These are phyloP conservation scores for Ptilodon capucinus DNA, from an alignment of 2,888 invertebrate genomes.

Conservation along the genomic window DNA sequence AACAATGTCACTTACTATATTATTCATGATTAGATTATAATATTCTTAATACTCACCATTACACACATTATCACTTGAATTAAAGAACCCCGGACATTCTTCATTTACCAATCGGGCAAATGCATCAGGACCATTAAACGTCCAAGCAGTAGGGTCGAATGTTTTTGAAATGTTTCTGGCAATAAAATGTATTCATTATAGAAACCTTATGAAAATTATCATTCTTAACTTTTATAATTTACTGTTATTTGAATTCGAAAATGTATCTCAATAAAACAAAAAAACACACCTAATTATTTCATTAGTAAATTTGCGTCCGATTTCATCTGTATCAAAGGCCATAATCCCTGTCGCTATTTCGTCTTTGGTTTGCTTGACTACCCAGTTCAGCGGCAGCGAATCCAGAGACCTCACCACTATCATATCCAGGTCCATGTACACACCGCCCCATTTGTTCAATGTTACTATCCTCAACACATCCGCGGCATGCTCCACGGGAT, in stretches of 20 bases:
- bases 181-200: too few species aligned
- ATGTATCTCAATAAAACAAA: background rate
- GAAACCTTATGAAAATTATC: too few species aligned
- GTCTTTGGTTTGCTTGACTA: background rate
- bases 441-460: background rate
- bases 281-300: background rate
- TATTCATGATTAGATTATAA: background rate
- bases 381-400: background rate
- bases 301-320: background rate
- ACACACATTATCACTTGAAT: background rate
- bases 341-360: background rate
- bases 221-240: too few species aligned
- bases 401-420: conserved; percentile 83
- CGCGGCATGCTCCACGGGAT: background rate
- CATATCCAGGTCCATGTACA: conserved; percentile 86
- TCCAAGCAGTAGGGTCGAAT: background rate
- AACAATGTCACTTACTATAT: too few species aligned
- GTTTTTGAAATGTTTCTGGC: background rate
- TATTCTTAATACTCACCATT: background rate
- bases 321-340: background rate
- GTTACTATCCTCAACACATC: conserved; percentile 62
- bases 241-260: too few species aligned
- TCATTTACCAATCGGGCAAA: background rate
- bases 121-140: background rate
- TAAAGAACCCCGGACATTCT: background rate